Percentiles rank a stretch among this genome's conserved stretches.
phyloP scores from a whole-genome alignment of 37 sponge, comb jelly and placozoan species.

The Cladorhizidae sp. region DNA sequence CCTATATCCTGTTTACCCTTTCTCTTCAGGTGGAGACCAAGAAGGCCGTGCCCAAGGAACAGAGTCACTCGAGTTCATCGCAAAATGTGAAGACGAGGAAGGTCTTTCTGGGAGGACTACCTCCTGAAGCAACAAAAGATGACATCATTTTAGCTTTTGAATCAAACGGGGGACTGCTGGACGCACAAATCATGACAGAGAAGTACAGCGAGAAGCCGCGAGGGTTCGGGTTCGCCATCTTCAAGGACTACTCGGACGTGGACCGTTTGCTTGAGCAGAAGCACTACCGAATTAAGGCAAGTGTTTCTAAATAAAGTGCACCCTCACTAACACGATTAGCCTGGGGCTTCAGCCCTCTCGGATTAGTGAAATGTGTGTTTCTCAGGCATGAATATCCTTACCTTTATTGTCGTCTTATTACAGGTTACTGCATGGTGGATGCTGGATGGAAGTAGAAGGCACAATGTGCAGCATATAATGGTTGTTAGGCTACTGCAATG shows the following conservation, averaged over 20 bases:
- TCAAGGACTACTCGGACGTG: constrained; percentile 38
- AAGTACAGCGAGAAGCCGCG: constrained; percentile 44
- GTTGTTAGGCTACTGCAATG: no score
- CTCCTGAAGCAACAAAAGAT: constrained; percentile 39
- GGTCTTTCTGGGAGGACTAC: constrained; percentile 71
- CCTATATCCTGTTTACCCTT: no score
- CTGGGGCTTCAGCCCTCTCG: not conserved
- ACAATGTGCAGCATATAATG: no score
- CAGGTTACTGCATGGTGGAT: no score
- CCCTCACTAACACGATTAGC: not conserved
- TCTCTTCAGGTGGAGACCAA: constrained; percentile 45
- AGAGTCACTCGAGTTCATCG: not conserved
- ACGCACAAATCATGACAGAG: constrained; percentile 42
- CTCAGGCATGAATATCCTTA: not conserved
- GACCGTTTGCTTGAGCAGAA: constrained; percentile 41
- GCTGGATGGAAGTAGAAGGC: no score
- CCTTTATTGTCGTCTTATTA: no score
- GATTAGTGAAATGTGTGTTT: not conserved
- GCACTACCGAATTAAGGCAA: constrained; percentile 8
- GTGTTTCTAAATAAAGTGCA: not conserved
- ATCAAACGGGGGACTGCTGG: constrained; percentile 10
- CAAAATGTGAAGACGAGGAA: constrained; percentile 20
- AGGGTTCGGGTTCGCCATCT: constrained; percentile 70
- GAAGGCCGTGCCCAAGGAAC: constrained; percentile 58
- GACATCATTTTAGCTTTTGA: constrained; percentile 34